A percentile compares a stretch with the other conserved stretches of the same genome.
Evolutionary conservation across 1,140 invertebrate species (phyloP).

Genomic region (Dolichoris vasculosae): DNA sequence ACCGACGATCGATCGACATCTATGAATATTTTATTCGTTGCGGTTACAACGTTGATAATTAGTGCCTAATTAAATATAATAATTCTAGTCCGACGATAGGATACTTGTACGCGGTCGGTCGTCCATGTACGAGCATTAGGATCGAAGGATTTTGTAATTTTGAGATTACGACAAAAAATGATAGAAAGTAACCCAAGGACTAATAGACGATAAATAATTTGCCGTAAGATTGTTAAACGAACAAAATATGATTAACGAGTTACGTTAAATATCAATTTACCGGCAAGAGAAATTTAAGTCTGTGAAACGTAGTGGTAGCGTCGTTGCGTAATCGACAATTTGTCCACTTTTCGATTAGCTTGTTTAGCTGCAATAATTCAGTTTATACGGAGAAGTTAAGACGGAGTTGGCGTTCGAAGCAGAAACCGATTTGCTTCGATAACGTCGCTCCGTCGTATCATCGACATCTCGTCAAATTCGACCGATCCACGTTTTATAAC

Average conservation of each 20-base stretch:
- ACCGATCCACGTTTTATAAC: background rate
- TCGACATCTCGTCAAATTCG: background rate
- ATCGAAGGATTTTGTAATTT: background rate
- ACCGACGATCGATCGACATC: background rate
- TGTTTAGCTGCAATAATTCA: slow-evolving; percentile 42
- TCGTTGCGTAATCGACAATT: slow-evolving; percentile 27
- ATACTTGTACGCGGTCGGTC: no score
- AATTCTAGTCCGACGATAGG: no score
- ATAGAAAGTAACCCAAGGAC: background rate
- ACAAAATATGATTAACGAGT: slow-evolving; percentile 8
- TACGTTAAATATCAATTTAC: slow-evolving; percentile 26
- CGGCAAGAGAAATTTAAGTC: background rate
- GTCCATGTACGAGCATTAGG: no score
- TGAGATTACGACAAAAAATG: background rate
- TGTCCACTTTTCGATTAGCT: slow-evolving; percentile 23
- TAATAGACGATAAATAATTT: background rate
- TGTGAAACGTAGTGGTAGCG: background rate
- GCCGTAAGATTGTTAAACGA: background rate
- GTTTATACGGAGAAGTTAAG: slow-evolving; percentile 10
- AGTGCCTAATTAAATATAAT: no score
- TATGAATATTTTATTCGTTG: background rate
- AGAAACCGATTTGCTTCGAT: background rate
- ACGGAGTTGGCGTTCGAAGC: slow-evolving; percentile 7
- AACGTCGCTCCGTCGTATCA: background rate
- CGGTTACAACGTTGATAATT: no score